Base-by-base conservation (phyloP, 2,797 vertebrate species). In the Myiotriccus ornatus region DNA sequence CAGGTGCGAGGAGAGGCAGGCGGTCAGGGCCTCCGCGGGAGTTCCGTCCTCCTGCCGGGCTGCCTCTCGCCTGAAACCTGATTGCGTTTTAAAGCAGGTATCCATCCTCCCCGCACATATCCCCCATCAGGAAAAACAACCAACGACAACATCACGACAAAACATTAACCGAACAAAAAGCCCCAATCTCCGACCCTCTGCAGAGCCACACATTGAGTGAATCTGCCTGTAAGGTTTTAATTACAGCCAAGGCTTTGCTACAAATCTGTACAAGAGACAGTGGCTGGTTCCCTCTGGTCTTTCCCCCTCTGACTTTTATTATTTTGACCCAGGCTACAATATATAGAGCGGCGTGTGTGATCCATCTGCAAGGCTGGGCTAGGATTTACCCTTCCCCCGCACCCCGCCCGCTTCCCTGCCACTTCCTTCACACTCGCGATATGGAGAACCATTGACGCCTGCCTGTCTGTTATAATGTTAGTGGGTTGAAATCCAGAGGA, bases 241-340 rank as follows among this genome's bases (percentile, higher is more conserved):
- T 98, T 98, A 97, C 95, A 94, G 93, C 94, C 89, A 96, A 95
- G 96, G 92, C 97, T 98, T 97, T 93, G 89, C 96, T 97, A 96
- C 97, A 98, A 97, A 98, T 98, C 97, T 96, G 94, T 97, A 97
- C 97, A 97, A 96, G 94, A 95, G 97, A 97, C 97, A 96, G 98
- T 97, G 97, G 97, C 97, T 97, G 96, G 90, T 96, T 97, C 92
- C 67, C 84, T 79, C 96, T 97, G 95, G 96, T 98, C 97, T 93
- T 96, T 95, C 96, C 87, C 95, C 97, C 98, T 92, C 97, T 98
- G 97, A 97, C 97, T 98, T 95, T 84, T 88, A 98, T 98, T 98
- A 98, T 96, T 96, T 80, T 89, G 97, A 97, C 97, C 97, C 97
- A 74, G 80, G 94, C 91, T 97, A 75, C 94, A 96, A 49, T 84